Conservation (phyloP, 2,797 vertebrate species). For the Astyanax mexicanus region DNA sequence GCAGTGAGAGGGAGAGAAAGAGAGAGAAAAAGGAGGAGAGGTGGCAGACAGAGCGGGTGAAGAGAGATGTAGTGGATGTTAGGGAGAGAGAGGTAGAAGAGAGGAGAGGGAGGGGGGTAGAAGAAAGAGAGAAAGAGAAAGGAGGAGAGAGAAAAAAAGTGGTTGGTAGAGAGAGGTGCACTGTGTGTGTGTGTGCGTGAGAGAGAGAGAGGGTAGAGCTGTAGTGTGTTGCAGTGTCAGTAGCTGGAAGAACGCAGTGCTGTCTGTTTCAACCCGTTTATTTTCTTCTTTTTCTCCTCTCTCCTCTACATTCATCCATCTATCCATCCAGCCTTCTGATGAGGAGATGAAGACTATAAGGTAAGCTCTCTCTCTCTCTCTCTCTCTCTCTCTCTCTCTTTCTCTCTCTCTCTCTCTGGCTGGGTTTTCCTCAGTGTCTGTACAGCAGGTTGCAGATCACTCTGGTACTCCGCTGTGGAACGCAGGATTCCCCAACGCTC, state of each 20-base stretch:
- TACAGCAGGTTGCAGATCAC: constrained; percentile 15
- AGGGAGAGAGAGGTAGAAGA: not conserved
- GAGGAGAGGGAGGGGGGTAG: constrained; percentile 30
- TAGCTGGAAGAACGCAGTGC: constrained; percentile 52
- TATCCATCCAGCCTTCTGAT: constrained; percentile 88
- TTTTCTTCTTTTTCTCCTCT: constrained; percentile 69
- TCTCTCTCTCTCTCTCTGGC: constrained; percentile 18
- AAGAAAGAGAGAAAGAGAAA: not conserved
- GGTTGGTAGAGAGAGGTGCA: constrained; percentile 22
- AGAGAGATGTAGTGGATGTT: constrained; percentile 37
- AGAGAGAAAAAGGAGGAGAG: not conserved
- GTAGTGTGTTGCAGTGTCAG: constrained; percentile 51
- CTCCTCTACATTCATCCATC: no score
- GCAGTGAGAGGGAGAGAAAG: constrained; percentile 45
- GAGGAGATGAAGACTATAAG: constrained; percentile 91
- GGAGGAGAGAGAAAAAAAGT: not conserved
- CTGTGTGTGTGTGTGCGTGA: not conserved
- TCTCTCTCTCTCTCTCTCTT: constrained; percentile 61
- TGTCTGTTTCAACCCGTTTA: constrained; percentile 64
- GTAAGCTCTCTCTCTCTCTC: constrained; percentile 75
- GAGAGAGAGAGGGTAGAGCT: not conserved
- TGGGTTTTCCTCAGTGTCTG: constrained; percentile 14
- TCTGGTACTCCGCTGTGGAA: not conserved
- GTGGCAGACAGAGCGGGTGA: no score
- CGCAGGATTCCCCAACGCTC: not conserved